These are phyloP conservation scores for Tetraneura akinire DNA, from an alignment of 1,140 invertebrate genomes.

Conservation along the genomic window DNA sequence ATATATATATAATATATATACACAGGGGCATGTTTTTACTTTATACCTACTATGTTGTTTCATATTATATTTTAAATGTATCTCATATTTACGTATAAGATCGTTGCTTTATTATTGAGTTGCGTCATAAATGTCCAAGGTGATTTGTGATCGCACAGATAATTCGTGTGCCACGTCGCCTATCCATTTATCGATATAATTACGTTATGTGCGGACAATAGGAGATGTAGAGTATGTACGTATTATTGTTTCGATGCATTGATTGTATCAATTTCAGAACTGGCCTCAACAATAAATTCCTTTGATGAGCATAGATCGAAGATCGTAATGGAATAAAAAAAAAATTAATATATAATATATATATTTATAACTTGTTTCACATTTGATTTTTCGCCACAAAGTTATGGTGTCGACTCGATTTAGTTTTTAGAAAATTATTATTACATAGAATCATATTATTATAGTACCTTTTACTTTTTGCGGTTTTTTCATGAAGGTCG, in stretches of 20 bases:
- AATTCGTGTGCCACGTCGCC: not conserved
- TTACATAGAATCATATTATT: too few species aligned
- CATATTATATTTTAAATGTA: too few species aligned
- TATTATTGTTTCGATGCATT: not conserved
- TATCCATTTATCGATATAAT: slow-evolving; percentile 20
- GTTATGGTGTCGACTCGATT: not conserved
- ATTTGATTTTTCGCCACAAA: not conserved
- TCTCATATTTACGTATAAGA: too few species aligned
- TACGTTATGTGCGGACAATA: not conserved
- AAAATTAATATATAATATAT: not conserved
- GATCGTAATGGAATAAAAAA: not conserved
- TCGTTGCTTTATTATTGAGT: not conserved
- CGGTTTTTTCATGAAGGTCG: not conserved
- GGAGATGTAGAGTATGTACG: not conserved
- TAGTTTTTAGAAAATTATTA: not conserved
- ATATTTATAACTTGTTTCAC: not conserved
- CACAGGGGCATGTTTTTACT: too few species aligned
- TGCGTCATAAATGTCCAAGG: slow-evolving; percentile 21
- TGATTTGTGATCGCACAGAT: not conserved
- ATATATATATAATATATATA: too few species aligned
- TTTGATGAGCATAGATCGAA: not conserved
- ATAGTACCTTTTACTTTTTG: not conserved
- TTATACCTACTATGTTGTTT: too few species aligned
- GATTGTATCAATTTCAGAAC: slow-evolving; percentile 28
- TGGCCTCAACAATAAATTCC: slow-evolving; percentile 18